phyloP scores from a whole-genome alignment of 2,113 vertebrate species.

The Trichechus manatus region DNA sequence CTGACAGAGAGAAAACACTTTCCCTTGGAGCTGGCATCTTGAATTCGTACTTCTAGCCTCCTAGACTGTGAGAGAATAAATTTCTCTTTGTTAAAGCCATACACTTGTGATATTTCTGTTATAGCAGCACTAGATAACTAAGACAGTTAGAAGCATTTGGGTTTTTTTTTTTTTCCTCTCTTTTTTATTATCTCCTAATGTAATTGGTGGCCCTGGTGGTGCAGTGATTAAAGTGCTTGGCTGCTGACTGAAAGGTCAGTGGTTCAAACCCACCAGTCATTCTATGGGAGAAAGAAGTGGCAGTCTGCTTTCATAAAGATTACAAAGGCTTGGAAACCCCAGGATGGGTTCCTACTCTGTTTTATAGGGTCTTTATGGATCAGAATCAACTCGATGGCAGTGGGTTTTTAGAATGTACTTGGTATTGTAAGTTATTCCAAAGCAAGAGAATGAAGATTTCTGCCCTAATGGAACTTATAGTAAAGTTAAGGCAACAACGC shows the following conservation, averaged over 20 bases:
- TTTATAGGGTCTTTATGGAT: no score
- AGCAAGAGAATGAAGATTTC: not conserved
- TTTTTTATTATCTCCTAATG: not conserved
- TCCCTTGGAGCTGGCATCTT: no score
- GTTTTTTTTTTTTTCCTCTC: not conserved
- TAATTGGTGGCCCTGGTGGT: not conserved
- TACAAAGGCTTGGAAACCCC: not conserved
- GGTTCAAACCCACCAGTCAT: not conserved
- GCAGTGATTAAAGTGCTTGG: not conserved
- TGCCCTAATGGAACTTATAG: not conserved
- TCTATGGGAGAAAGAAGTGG: not conserved
- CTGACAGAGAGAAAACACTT: no score
- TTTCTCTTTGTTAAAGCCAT: no score
- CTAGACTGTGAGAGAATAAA: no score
- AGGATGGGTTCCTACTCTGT: no score
- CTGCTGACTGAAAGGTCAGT: not conserved
- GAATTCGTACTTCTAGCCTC: no score
- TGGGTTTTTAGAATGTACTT: not conserved
- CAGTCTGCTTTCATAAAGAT: not conserved
- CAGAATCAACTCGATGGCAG: no score
- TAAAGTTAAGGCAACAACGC: not conserved
- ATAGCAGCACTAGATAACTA: no score
- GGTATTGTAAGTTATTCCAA: not conserved
- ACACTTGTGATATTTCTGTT: no score
- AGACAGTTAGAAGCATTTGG: not conserved